Base-by-base conservation (phyloP, 2,113 vertebrate species). In the Pseudorectes ferrugineus region DNA sequence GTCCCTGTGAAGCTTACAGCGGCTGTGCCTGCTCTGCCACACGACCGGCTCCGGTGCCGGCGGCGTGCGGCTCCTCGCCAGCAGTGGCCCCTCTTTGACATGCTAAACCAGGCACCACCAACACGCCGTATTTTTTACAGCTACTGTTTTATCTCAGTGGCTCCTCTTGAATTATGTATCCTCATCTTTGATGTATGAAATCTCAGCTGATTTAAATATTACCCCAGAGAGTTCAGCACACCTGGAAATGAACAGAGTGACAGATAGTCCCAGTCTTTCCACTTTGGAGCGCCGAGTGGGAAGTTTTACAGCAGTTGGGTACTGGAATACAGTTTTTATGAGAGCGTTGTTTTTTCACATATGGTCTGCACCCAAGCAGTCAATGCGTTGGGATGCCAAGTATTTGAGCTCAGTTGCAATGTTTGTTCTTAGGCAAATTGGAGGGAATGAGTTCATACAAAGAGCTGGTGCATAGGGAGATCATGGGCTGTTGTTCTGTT, bases 181-280 rank as follows among this genome's bases (percentile, higher is more conserved):
- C 92, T 96, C 85, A 93, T 95, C 82, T 94, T 95, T 93, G 93
- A 96, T 93, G 87, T 96, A 90, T 96, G 93, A 95, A 94, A 93
- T 92, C 96, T 96, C 95, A 89, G 59, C 85, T 96, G 95, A 97
- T 97, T 97, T 95, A 92, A 89, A 94, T 84, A 95, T 96, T 96
- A 96, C 92, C 85, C 88, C 26, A 66, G 93, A 95, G 92, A 93
- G 28, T 89, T 94, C 63, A 85, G 78, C 67, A 63, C 89, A 97
- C 88, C 93, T 97, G 95, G 89, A 96, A 80, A 71, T 51, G 85
- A 96, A 73, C 5, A 3, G 33, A 85, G 52, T 4, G 2, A 75
- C 58, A 63, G 87, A 89, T 76, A 94, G 78, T 95, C 75, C 67
- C 78, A 55, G 11, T 35, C 72, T 36, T 85, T 88, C 74, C 51